Conservation (phyloP, 2,888 invertebrate genomes). For the Sialis lutaria region DNA sequence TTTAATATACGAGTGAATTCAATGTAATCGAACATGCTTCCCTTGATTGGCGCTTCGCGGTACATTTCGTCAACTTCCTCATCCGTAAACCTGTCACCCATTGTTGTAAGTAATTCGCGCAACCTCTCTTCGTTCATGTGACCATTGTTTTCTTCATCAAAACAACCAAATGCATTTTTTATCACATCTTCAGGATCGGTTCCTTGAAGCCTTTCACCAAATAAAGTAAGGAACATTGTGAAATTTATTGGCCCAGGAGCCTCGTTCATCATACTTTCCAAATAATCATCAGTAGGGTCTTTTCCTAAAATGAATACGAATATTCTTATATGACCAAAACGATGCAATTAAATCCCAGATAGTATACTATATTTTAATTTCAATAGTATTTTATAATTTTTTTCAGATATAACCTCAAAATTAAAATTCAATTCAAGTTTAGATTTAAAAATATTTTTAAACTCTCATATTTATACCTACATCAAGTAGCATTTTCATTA, state of each 20-base stretch:
- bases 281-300: slow-evolving; percentile 87
- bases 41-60: slow-evolving; percentile 93
- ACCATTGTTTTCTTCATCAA: slow-evolving; percentile 92
- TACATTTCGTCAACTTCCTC: slow-evolving; percentile 99
- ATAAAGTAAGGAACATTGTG: slow-evolving; percentile 97
- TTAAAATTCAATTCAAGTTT: no score
- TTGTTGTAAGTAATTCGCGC: slow-evolving; percentile 86
- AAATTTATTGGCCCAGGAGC: slow-evolving; percentile 98
- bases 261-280: slow-evolving; percentile 98
- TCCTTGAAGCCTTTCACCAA: slow-evolving; percentile 94
- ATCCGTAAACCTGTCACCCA: slow-evolving; percentile 94
- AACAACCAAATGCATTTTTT: slow-evolving; percentile 98
- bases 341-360: no score
- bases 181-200: slow-evolving; percentile 99
- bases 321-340: background rate
- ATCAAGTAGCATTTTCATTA: no score
- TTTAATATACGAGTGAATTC: slow-evolving; percentile 98
- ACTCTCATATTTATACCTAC: no score
- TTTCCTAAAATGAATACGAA: slow-evolving; percentile 43
- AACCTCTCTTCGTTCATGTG: slow-evolving; percentile 86
- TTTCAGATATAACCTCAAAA: no score
- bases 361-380: no score
- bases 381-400: no score
- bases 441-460: no score
- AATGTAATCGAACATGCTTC: slow-evolving; percentile 87